phyloP scores from a whole-genome alignment of 2,797 vertebrate genomes.

The Halcyon badia region DNA sequence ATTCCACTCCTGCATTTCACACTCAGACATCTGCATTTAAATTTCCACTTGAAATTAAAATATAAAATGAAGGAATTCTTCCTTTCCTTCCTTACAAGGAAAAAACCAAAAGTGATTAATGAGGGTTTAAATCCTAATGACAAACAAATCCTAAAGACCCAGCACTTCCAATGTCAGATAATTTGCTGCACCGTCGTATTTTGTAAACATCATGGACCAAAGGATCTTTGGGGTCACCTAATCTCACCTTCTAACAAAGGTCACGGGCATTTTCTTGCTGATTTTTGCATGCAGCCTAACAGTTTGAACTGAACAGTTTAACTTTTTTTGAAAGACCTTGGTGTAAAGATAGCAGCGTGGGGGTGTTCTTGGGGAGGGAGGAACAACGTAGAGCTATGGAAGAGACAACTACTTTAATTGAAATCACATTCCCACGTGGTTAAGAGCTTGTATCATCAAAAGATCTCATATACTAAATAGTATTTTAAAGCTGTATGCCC shows the following conservation, averaged over 20 bases:
- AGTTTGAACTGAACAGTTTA: not conserved
- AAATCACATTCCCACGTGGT: not conserved
- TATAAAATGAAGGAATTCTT: not conserved
- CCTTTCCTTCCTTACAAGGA: not conserved
- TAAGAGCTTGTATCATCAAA: not conserved
- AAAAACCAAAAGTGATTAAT: conserved; percentile 1
- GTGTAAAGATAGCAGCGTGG: not conserved
- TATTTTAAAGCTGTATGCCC: not conserved
- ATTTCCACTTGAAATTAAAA: conserved; percentile 30
- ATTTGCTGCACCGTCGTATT: not conserved
- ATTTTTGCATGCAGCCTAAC: not conserved
- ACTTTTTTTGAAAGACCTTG: not conserved
- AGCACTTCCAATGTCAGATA: not conserved
- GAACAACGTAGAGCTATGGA: not conserved
- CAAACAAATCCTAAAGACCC: conserved; percentile 8
- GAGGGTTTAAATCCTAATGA: not conserved
- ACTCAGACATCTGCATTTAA: not conserved
- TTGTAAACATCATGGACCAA: not conserved
- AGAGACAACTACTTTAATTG: not conserved
- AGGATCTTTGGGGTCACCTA: not conserved
- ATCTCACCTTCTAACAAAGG: not conserved
- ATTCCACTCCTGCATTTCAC: not conserved
- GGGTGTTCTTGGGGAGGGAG: not conserved
- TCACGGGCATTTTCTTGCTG: not conserved
- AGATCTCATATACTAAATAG: not conserved